phyloP scores from a whole-genome alignment of 2,797 vertebrate species.

The Myotis daubentonii region DNA sequence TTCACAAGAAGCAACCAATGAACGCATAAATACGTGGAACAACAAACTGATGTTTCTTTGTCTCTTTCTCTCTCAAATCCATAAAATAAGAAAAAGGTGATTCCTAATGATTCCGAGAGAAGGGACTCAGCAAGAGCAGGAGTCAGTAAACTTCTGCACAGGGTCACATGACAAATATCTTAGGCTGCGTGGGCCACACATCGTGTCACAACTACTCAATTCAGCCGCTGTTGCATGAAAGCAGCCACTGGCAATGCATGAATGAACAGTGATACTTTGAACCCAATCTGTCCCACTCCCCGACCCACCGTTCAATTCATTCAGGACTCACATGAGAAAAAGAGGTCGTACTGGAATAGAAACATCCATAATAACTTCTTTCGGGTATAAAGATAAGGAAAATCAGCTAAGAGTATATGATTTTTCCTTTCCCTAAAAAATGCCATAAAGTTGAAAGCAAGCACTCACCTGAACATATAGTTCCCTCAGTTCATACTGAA shows the following conservation, averaged over 20 bases:
- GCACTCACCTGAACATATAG: slow-evolving; percentile 98
- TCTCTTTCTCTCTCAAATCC: background rate
- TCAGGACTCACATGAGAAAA: background rate
- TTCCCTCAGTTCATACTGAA: slow-evolving; percentile 97
- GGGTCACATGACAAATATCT: background rate
- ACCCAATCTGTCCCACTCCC: background rate
- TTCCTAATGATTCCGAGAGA: background rate
- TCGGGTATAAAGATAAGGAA: background rate
- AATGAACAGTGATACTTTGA: background rate
- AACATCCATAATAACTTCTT: background rate
- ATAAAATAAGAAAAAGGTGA: background rate
- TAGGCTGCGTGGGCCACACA: background rate
- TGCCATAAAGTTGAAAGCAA: background rate
- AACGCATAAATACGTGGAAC: background rate
- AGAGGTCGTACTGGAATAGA: background rate
- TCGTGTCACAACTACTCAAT: background rate
- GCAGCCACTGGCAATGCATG: no score
- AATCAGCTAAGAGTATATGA: background rate
- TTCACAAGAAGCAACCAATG: background rate
- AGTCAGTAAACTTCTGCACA: background rate
- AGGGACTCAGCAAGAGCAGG: background rate
- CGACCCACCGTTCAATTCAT: background rate
- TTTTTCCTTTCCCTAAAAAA: background rate
- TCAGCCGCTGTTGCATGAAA: background rate
- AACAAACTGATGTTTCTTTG: background rate